These are phyloP conservation scores for Esperia sulphurella DNA, from an alignment of 2,888 invertebrate species.

Conservation along the genomic window DNA sequence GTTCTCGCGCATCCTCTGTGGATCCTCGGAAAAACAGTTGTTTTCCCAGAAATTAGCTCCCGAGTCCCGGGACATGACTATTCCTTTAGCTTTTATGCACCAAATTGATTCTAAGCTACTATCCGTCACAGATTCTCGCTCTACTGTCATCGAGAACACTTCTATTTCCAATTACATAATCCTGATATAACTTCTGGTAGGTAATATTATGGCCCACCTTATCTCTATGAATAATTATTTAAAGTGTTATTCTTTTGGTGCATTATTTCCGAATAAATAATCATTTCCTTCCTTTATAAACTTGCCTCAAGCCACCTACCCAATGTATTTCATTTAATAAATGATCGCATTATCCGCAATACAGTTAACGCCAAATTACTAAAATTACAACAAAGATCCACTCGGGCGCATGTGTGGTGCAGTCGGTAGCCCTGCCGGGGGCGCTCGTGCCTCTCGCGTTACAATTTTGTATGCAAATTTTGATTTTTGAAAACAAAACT, in stretches of 20 bases:
- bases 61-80: too few species aligned
- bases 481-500: constrained; percentile 45
- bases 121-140: too few species aligned
- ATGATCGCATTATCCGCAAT: constrained; percentile 27
- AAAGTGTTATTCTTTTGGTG: background rate
- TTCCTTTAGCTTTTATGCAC: too few species aligned
- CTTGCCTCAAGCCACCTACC: constrained; percentile 20
- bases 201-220: too few species aligned
- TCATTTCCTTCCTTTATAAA: constrained; percentile 37
- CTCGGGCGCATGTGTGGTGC: constrained; percentile 34
- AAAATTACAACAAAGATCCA: constrained; percentile 34
- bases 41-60: too few species aligned
- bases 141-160: too few species aligned
- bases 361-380: constrained; percentile 43
- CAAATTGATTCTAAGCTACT: too few species aligned
- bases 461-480: constrained; percentile 74
- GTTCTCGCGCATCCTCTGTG: too few species aligned
- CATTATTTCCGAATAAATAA: constrained; percentile 22
- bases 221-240: too few species aligned
- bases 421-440: constrained; percentile 65
- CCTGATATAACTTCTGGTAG: too few species aligned
- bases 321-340: constrained; percentile 22
- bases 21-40: too few species aligned
- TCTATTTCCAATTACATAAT: too few species aligned
- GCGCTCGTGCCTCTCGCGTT: constrained; percentile 71